Percentiles rank a stretch among this genome's conserved stretches.
Conservation (phyloP, 2,113 vertebrate species). For the Carettochelys insculpta region DNA sequence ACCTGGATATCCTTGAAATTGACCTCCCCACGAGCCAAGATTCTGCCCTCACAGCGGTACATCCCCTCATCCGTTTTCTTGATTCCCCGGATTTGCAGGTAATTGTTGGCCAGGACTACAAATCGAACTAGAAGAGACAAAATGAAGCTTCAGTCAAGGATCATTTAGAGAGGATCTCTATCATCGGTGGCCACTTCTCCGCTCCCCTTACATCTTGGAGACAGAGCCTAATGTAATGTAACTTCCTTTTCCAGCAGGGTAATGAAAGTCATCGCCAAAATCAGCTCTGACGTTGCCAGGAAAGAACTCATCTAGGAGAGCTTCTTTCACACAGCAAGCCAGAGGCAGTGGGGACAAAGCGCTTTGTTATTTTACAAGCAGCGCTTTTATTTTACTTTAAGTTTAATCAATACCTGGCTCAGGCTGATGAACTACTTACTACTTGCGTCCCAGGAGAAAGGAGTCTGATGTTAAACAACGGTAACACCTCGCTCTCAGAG, state of each 20-base stretch:
- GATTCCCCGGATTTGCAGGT: constrained; percentile 95
- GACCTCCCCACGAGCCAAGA: constrained; percentile 94
- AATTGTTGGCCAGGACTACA: constrained; percentile 91
- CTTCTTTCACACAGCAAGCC: background rate
- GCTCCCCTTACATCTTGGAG: background rate
- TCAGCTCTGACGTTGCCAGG: background rate
- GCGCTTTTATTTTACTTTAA: background rate
- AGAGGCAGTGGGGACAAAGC: background rate
- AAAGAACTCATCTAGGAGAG: background rate
- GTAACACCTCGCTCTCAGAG: background rate
- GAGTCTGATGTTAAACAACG: background rate
- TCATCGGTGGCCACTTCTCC: background rate
- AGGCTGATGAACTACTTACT: background rate
- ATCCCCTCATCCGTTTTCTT: constrained; percentile 95
- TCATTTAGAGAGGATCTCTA: background rate
- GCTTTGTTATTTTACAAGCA: background rate
- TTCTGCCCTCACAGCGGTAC: constrained; percentile 93
- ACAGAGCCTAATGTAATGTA: background rate
- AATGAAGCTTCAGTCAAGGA: background rate
- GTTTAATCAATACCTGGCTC: background rate
- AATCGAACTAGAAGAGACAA: constrained; percentile 86
- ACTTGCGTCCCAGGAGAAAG: background rate
- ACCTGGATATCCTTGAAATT: constrained; percentile 94
- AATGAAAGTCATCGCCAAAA: background rate
- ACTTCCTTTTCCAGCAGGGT: background rate